Percentiles rank a stretch among this genome's conserved stretches.
Conservation (phyloP, 2,888 invertebrate genomes). For the Himalopsyche anomala region DNA sequence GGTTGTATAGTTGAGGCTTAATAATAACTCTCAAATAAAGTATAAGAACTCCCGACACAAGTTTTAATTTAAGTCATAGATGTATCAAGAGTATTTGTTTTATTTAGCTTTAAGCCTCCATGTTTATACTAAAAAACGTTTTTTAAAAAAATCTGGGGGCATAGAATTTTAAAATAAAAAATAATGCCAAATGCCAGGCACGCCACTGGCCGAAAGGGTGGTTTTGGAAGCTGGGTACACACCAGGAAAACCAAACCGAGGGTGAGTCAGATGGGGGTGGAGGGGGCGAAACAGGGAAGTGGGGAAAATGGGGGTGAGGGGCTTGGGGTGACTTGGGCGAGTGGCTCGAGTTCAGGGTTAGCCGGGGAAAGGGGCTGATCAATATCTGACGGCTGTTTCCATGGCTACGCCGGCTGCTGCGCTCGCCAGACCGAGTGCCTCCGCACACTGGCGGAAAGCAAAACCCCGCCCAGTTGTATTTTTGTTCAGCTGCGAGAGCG, state of each 20-base stretch:
- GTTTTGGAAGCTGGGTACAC: conserved; percentile 64
- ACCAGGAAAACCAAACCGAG: conserved; percentile 59
- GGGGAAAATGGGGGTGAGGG: conserved; percentile 53
- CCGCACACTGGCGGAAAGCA: conserved; percentile 67
- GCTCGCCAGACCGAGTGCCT: conserved; percentile 80
- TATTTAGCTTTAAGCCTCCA: too few relatives aligned
- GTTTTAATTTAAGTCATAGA: too few relatives aligned
- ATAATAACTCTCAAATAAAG: too few relatives aligned
- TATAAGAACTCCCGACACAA: too few relatives aligned
- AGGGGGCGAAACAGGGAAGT: conserved; percentile 64
- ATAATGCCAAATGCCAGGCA: conserved; percentile 48
- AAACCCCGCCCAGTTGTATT: conserved; percentile 36
- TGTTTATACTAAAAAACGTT: too few relatives aligned
- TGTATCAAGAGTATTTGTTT: too few relatives aligned
- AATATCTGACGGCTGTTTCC: conserved; percentile 77
- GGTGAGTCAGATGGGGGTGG: conserved; percentile 55
- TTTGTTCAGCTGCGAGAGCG: conserved; percentile 1
- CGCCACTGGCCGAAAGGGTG: conserved; percentile 59
- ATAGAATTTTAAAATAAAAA: too few relatives aligned
- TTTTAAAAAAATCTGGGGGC: too few relatives aligned
- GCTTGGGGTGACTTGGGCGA: conserved; percentile 65
- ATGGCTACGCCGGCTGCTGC: conserved; percentile 73
- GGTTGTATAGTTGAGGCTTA: too few relatives aligned
- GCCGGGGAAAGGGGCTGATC: conserved; percentile 76
- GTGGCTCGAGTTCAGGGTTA: conserved; percentile 71